Base-by-base conservation (phyloP, 2,113 vertebrate genomes). In the Barnardius zonarius region DNA sequence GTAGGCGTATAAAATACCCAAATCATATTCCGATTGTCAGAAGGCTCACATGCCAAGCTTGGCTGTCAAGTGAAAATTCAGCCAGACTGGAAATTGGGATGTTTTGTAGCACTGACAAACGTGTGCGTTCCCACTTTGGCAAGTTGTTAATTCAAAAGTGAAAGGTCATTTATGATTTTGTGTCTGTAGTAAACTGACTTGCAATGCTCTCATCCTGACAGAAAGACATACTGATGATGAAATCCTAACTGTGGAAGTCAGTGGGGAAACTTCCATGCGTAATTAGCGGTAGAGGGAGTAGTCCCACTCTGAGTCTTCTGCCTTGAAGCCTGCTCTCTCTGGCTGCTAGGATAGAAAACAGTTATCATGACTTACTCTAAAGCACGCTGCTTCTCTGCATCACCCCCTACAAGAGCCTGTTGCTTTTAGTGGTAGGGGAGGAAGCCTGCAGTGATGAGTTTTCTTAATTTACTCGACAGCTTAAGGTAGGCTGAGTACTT, bases 111-210 rank as follows among this genome's bases (percentile, higher is more conserved):
- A 19, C 9, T 54, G 68, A 64, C 86, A 74, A 15, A 31, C 2
- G 0, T 20, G 14, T 43, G 25, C 2, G 2, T 67, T 57, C 63
- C 74, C 51, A 70, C 0, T 0, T 9, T 54, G 37, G 28, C 68
- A 88, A 43, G 82, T 22, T 70, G 61, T 70, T 69, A 85, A 86
- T 46, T n/a, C 52, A 91, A 41, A 59, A 94, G n/a, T 69, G 63
- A 80, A 79, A 86, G n/a, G 31, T 55, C 0, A 0, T 66, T 82
- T 78, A 48, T 81, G 62, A 39, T 61, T 90, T 77, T 61, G n/a
- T 46, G 68, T 70, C 33, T 27, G 25, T 63, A 63, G 75, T 66
- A 85, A 95, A 83, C 23, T 90, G 72, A 30, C 55, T 83, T 77
- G 41, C 17, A 62, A 1, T 17, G 51, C 39, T 83, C 28, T 74